A percentile compares a stretch with the other conserved stretches of the same genome.
Evolutionary conservation across 2,113 vertebrate species (phyloP).

Genomic region (Brevimyrus niger): DNA sequence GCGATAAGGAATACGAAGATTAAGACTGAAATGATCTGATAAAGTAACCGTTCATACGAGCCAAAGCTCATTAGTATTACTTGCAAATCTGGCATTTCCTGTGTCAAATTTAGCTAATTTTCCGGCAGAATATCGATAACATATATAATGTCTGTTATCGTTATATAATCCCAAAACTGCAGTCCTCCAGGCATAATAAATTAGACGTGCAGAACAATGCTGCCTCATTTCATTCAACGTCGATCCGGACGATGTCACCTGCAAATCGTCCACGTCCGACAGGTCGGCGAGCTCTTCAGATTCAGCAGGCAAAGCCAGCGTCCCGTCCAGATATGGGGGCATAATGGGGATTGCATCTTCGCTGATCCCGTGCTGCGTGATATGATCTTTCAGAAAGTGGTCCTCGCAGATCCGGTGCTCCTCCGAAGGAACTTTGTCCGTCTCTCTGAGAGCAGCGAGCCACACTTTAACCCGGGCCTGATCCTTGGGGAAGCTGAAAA

Average conservation of each 20-base stretch:
- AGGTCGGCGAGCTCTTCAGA: slow-evolving; percentile 31
- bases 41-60: background rate
- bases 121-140: background rate
- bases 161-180: background rate
- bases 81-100: background rate
- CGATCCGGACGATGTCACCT: slow-evolving; percentile 7
- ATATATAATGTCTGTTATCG: background rate
- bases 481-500: slow-evolving; percentile 42
- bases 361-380: slow-evolving; percentile 40
- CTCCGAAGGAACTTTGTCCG: slow-evolving; percentile 31
- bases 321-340: slow-evolving; percentile 50
- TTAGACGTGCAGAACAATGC: background rate
- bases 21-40: background rate
- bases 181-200: background rate
- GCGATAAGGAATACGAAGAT: background rate
- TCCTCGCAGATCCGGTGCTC: slow-evolving; percentile 58
- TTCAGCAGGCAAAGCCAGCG: background rate
- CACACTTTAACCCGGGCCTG: slow-evolving; percentile 50
- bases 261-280: slow-evolving; percentile 26
- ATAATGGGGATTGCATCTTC: slow-evolving; percentile 59
- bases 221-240: background rate
- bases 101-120: background rate
- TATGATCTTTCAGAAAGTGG: slow-evolving; percentile 61
- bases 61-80: background rate
- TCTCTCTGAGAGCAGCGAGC: slow-evolving; percentile 58